Evolutionary conservation across 2,888 invertebrate species (phyloP), one percentile per base, ranked within the genome.

Genomic region (Epinotia demarniana): DNA sequence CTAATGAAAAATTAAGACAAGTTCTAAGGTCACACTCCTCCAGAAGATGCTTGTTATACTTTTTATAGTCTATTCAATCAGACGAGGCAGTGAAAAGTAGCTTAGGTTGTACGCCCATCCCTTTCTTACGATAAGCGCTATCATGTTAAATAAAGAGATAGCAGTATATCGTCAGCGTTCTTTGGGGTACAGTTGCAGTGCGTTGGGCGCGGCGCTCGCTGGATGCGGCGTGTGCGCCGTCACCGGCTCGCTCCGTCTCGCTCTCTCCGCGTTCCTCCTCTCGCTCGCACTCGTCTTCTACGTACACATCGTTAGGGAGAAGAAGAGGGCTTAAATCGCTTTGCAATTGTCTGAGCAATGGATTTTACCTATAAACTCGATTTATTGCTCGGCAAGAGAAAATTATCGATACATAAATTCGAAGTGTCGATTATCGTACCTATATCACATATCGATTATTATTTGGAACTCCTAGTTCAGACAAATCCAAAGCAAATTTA

Each of bases 191-290:
- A 89, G 89, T 83, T 84, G 84, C 85, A 85, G 87, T 77, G 86
- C 87, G 77, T 80, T 89, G 66, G 89, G 89, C 72, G 88, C 89
- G 63, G 81, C 89, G 77, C 81, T 90, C 77, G 87, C 92, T 4
- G 87, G 89, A 75, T 82, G 86, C 57, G 85, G 89, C 78, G 88
- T 89, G 39, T 89, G 91, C 84, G 88, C 86, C 58, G 82, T 90
- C 85, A 88, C 87, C 77, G 92, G 89, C 79, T 91, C 89, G 70
- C 87, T 91, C 33, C 92, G 92, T 81, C 86, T 91, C 86, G 88
- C 91, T 86, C 89, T 91, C 80, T 87, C 88, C 78, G 87, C 89
- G 76, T 86, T 91, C 72, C 85, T 91, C 61, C 86, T 92, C 83
- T 87, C 90, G 33, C 84, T 92, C 81, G 87, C 90, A 77, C 85